A percentile compares a stretch with the other conserved stretches of the same genome.
These are phyloP conservation scores for Epinotia demarniana DNA, from an alignment of 2,888 invertebrate genomes.

Conservation along the genomic window DNA sequence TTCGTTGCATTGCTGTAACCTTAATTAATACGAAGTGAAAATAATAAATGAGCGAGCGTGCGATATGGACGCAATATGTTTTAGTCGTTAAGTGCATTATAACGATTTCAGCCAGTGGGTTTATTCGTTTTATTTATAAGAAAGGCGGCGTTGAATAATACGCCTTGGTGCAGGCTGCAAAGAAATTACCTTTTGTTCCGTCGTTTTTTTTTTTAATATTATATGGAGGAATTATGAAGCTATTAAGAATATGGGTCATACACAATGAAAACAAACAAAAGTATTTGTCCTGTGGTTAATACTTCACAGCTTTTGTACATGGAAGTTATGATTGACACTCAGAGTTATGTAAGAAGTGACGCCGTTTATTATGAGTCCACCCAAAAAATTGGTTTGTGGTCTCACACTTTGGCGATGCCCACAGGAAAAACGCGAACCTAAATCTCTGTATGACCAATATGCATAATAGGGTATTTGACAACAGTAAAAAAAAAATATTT, in stretches of 20 bases:
- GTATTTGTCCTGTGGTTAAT: too few species aligned
- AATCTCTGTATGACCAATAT: too few species aligned
- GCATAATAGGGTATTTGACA: background rate
- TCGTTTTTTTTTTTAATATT: background rate
- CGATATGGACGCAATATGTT: constrained; percentile 53
- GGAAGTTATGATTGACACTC: too few species aligned
- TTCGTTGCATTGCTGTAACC: constrained; percentile 58
- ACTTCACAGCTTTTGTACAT: too few species aligned
- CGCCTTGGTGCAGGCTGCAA: constrained; percentile 8
- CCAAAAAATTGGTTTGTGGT: too few species aligned
- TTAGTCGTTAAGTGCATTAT: constrained; percentile 53
- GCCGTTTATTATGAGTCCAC: too few species aligned
- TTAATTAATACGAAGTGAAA: constrained; percentile 60
- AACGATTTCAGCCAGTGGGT: constrained; percentile 48
- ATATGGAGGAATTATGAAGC: constrained; percentile 5
- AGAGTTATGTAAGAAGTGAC: too few species aligned
- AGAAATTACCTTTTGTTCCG: constrained; percentile 27
- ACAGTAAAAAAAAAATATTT: too few species aligned
- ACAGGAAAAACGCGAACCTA: too few species aligned
- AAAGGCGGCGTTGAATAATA: constrained; percentile 39
- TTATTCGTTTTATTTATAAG: constrained; percentile 47
- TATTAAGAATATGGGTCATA: background rate
- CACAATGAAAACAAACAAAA: too few species aligned
- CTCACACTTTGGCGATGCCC: too few species aligned
- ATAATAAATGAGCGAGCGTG: constrained; percentile 52